These are phyloP conservation scores for Petrocephalus microphthalmus DNA, from an alignment of 2,113 vertebrate species.

Conservation along the genomic window DNA sequence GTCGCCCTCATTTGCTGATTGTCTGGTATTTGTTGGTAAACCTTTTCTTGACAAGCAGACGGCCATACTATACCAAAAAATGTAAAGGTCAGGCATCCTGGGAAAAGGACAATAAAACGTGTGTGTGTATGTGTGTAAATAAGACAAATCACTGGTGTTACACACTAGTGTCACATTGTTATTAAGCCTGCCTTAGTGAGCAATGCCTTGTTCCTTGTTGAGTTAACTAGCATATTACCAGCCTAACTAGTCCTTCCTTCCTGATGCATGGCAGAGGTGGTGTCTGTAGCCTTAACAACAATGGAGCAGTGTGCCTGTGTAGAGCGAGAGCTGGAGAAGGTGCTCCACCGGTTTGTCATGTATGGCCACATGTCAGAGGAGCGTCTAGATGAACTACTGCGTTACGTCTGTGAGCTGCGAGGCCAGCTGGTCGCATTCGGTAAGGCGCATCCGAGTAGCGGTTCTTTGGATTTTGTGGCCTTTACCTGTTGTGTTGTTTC, in stretches of 20 bases:
- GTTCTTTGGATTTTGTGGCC: neutral
- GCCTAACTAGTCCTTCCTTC: neutral
- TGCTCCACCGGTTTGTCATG: slow-evolving; percentile 78
- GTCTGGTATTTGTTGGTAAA: neutral
- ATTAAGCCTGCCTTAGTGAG: neutral
- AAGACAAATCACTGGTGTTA: neutral
- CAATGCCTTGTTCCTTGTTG: neutral
- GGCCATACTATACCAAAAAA: neutral
- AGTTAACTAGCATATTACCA: neutral
- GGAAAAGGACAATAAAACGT: neutral
- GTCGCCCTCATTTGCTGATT: neutral
- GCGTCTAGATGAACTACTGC: slow-evolving; percentile 77
- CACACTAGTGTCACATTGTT: neutral
- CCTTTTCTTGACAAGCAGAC: neutral
- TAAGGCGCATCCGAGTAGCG: slow-evolving; percentile 36
- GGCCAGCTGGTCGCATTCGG: slow-evolving; percentile 72
- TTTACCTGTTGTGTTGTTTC: neutral
- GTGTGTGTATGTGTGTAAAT: neutral
- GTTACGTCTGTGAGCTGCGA: slow-evolving; percentile 73
- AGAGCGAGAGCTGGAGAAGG: slow-evolving; percentile 83
- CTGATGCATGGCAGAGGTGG: slow-evolving; percentile 25
- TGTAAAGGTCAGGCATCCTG: neutral
- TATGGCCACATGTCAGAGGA: slow-evolving; percentile 82
- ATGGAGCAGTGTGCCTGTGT: slow-evolving; percentile 88
- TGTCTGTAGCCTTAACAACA: slow-evolving; percentile 39